Conservation (phyloP, 2,113 vertebrate genomes). For the Nerophis ophidion region DNA sequence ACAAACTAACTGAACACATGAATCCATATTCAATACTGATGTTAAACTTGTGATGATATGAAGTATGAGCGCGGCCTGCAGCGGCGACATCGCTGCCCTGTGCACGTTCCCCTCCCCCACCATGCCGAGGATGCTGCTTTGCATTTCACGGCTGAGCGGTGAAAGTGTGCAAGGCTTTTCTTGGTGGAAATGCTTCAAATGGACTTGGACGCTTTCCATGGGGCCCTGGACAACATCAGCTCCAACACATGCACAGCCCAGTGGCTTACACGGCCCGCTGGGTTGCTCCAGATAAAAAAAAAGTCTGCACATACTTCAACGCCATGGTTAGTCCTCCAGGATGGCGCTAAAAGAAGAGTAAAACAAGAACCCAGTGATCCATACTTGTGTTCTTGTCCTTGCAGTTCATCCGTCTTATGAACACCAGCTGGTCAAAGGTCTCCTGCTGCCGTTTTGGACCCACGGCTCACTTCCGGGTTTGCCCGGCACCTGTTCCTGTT, state of each 20-base stretch:
- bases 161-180: conserved; percentile 67
- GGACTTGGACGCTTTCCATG: neutral
- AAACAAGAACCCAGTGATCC: neutral
- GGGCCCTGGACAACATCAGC: neutral
- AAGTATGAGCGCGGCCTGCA: too few relatives aligned
- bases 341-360: too few relatives aligned
- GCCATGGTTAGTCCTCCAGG: too few relatives aligned
- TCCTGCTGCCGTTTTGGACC: conserved; percentile 59
- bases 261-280: too few relatives aligned
- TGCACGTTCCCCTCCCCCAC: conserved; percentile 50
- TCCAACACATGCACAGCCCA: too few relatives aligned
- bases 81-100: neutral
- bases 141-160: conserved; percentile 76
- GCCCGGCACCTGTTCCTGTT: conserved; percentile 71
- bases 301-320: too few relatives aligned
- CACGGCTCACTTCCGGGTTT: conserved; percentile 65
- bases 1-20: too few relatives aligned
- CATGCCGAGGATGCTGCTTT: conserved; percentile 70
- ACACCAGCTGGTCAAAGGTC: conserved; percentile 69
- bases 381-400: conserved; percentile 37
- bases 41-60: neutral
- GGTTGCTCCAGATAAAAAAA: too few relatives aligned
- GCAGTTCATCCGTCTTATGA: conserved; percentile 46
- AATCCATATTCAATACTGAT: neutral
- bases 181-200: conserved; percentile 51